Evolutionary conservation across 2,888 invertebrate species (phyloP), one percentile per base, ranked within the genome.

Genomic region (Lithophane ornitopus): DNA sequence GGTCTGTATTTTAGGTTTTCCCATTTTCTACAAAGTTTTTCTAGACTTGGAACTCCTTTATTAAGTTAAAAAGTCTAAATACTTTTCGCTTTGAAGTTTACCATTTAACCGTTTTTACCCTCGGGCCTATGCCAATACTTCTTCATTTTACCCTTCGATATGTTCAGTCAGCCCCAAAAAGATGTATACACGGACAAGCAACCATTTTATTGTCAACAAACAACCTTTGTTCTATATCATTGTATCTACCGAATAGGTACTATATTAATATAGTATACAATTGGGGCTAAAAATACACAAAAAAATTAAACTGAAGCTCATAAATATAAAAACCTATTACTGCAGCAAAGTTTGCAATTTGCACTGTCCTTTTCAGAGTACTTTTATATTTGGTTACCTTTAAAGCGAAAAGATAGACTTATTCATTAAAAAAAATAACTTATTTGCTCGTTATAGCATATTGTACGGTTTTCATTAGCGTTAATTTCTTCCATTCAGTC

Each of bases 11-110:
- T 80, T 74, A 56, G 67, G 28, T 74, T 80, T 39, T 46, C 26
- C 34, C 22, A 41, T 79, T 84, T 71, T 74, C 22, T 74, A 80
- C 34, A 46, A 58, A 59, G 54, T 70, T 73, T 84, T 82, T 71
- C 11, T 81, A 54, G 61, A 71, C 22, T 76, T 59, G 58, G n/a
- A 81, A 58, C 61, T 54, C 49, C 39, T 70, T 62, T 85, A 70
- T 77, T 76, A 68, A 73, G 72, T 85, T 76, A 28, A 58, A 70
- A 39, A 22, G 54, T 52, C 44, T 28, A 52, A 62, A 68, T 58
- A 70, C 52, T 68, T 82, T 85, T 85, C 54, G 67, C 66, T 73
- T 82, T 58, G 7, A 54, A 59, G 46, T 14, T 16, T 14, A n/a
- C 11, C 2, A 4, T 26, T 78, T 59, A 76, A n/a, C n/a, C 22